Conservation (phyloP, 2,888 invertebrate species). For the Prosopocoilus inquinatus region DNA sequence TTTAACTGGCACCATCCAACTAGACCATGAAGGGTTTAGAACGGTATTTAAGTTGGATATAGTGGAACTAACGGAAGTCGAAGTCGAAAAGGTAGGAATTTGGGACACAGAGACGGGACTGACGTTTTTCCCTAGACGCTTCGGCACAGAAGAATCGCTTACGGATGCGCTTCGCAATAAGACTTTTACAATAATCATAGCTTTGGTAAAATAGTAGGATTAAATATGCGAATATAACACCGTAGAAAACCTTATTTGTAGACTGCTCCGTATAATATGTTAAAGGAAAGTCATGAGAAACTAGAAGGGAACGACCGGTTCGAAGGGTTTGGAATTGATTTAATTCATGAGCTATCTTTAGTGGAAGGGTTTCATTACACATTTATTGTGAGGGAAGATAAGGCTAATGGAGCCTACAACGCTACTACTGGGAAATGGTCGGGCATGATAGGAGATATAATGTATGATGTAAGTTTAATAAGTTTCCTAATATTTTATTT, state of each 20-base stretch:
- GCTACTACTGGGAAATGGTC: slow-evolving; percentile 59
- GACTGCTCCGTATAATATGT: slow-evolving; percentile 68
- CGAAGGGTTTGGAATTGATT: slow-evolving; percentile 64
- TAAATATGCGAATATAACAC: no score
- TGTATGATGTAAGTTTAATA: slow-evolving; percentile 44
- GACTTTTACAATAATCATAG: slow-evolving; percentile 69
- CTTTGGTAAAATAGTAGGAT: slow-evolving; percentile 57
- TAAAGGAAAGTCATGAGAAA: slow-evolving; percentile 51
- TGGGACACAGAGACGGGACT: slow-evolving; percentile 47
- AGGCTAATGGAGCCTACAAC: slow-evolving; percentile 46
- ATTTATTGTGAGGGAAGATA: slow-evolving; percentile 49
- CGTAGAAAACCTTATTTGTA: slow-evolving; percentile 35
- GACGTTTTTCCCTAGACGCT: slow-evolving; percentile 21
- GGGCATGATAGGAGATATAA: slow-evolving; percentile 66
- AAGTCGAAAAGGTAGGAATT: slow-evolving; percentile 44
- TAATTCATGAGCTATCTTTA: slow-evolving; percentile 59
- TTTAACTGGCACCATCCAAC: slow-evolving; percentile 47
- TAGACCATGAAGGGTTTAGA: slow-evolving; percentile 48
- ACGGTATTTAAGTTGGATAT: slow-evolving; percentile 48
- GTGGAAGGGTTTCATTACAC: slow-evolving; percentile 60
- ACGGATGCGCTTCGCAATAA: slow-evolving; percentile 67
- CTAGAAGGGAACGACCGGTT: slow-evolving; percentile 58
- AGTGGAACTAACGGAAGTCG: slow-evolving; percentile 47
- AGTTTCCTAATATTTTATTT: no score
- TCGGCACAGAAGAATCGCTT: slow-evolving; percentile 8